A percentile compares a stretch with the other conserved stretches of the same genome.
These are phyloP conservation scores for Nephrotoma guestfalica DNA, from an alignment of 2,888 invertebrate species.

Conservation along the genomic window DNA sequence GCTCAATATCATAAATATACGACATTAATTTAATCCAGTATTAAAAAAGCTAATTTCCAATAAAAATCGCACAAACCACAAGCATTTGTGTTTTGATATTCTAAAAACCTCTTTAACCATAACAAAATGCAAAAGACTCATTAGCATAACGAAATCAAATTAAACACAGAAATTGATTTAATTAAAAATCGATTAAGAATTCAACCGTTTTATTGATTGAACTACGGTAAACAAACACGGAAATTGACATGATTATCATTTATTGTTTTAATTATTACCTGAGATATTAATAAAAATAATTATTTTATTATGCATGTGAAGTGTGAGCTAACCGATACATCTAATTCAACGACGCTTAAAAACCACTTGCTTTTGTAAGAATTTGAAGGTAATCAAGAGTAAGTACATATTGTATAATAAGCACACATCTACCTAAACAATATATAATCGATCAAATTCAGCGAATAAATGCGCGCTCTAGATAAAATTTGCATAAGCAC, in stretches of 20 bases:
- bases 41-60: background rate
- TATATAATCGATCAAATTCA: background rate
- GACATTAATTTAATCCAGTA: background rate
- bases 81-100: background rate
- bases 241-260: background rate
- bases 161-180: background rate
- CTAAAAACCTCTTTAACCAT: background rate
- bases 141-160: background rate
- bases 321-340: too few relatives aligned
- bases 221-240: background rate
- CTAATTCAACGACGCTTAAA: background rate
- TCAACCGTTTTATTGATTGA: background rate
- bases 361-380: background rate
- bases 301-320: too few relatives aligned
- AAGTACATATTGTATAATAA: background rate
- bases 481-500: background rate
- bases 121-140: background rate
- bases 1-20: background rate
- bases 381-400: background rate
- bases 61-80: background rate
- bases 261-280: background rate
- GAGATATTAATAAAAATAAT: too few relatives aligned
- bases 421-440: background rate
- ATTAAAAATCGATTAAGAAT: background rate
- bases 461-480: background rate